phyloP scores from a whole-genome alignment of 2,113 vertebrate genomes.

The Myotis yumanensis region DNA sequence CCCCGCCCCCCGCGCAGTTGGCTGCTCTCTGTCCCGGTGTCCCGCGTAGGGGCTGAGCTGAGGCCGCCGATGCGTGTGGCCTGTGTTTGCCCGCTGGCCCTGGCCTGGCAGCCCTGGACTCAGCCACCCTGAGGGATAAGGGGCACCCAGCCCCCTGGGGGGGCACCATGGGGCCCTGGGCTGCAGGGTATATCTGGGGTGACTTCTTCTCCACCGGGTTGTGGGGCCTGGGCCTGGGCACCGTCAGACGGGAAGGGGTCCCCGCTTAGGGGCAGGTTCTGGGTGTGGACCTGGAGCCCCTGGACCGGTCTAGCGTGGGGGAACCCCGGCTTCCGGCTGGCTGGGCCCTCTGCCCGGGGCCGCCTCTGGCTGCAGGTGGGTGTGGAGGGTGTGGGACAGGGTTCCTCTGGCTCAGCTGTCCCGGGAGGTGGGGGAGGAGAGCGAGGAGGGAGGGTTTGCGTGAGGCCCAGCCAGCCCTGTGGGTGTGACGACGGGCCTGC shows the following conservation, averaged over 20 bases:
- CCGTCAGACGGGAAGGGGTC: not conserved
- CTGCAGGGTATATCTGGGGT: not conserved
- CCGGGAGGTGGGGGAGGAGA: not conserved
- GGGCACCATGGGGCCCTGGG: rapidly evolving
- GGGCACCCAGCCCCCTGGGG: not conserved
- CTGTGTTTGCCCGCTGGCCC: not conserved
- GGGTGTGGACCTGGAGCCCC: not conserved
- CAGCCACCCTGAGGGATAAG: not conserved
- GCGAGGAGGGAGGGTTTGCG: not conserved
- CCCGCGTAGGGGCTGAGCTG: no score
- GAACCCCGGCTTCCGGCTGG: not conserved
- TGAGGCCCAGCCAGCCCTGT: not conserved
- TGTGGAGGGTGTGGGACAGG: not conserved
- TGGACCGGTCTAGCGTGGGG: not conserved
- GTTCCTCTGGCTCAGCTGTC: not conserved
- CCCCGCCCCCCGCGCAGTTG: rapidly evolving
- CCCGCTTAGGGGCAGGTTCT: not conserved
- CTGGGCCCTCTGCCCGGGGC: not conserved
- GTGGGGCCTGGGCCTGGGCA: not conserved
- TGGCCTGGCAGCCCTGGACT: not conserved
- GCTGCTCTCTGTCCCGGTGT: not conserved
- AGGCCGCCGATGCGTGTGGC: not conserved
- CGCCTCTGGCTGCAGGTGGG: not conserved
- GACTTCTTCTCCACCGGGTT: no score
- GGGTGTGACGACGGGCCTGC: rapidly evolving